These are phyloP conservation scores for Euphysa ruthae DNA, from an alignment of 30 jellyfish, hydroid and myxozoan genomes.

Conservation along the genomic window DNA sequence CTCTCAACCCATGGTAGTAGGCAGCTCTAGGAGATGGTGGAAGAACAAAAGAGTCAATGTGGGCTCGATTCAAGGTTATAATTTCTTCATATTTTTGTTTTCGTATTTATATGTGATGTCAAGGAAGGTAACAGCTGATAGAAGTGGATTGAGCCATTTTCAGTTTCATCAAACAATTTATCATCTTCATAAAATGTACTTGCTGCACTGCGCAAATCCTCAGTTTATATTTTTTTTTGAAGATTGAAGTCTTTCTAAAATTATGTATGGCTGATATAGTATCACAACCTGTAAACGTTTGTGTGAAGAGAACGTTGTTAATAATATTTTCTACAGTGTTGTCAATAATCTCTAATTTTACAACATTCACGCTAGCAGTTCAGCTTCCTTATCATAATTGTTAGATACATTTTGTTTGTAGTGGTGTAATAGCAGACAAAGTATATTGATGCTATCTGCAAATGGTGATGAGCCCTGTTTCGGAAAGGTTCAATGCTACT, in stretches of 20 bases:
- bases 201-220: conserved; percentile 2
- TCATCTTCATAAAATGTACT: neutral
- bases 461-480: neutral
- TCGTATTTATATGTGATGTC: neutral
- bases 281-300: neutral
- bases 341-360: too few relatives aligned
- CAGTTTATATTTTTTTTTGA: neutral
- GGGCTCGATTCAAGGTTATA: neutral
- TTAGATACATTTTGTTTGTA: too few relatives aligned
- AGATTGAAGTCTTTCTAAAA: neutral
- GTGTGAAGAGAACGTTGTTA: neutral
- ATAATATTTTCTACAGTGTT: neutral
- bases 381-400: too few relatives aligned
- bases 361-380: too few relatives aligned
- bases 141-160: neutral
- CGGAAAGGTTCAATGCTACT: neutral
- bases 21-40: neutral
- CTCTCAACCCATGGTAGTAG: neutral
- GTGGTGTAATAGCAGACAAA: neutral
- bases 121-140: too few relatives aligned
- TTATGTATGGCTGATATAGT: neutral
- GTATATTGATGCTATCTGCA: neutral
- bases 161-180: neutral
- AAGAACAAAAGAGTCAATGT: neutral
- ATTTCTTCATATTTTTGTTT: neutral